Conservation (phyloP, 1,140 invertebrate species). For the Cecropterus lyciades region DNA sequence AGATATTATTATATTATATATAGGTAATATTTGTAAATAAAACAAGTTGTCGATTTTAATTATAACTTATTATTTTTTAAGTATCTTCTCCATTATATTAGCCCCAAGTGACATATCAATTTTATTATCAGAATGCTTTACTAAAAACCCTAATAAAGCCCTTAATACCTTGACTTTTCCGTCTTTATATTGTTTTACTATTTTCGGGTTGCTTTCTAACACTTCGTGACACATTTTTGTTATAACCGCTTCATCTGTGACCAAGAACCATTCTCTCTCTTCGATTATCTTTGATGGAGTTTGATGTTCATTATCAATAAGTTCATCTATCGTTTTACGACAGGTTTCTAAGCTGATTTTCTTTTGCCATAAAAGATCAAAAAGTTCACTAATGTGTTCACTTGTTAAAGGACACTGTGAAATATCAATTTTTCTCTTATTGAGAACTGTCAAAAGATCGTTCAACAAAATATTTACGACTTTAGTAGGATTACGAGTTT, state of each 20-base stretch:
- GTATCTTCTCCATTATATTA: constrained; percentile 86
- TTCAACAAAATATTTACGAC: constrained; percentile 88
- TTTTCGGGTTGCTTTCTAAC: constrained; percentile 87
- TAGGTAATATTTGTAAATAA: constrained; percentile 38
- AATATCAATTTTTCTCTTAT: constrained; percentile 86
- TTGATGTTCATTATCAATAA: constrained; percentile 78
- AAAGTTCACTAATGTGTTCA: constrained; percentile 85
- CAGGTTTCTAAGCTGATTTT: constrained; percentile 86
- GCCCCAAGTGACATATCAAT: constrained; percentile 87
- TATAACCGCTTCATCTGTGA: constrained; percentile 86
- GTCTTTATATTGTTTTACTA: constrained; percentile 87
- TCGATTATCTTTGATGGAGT: constrained; percentile 85
- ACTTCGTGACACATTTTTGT: constrained; percentile 86
- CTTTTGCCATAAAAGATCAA: constrained; percentile 85
- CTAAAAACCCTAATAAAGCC: constrained; percentile 86
- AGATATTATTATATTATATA: too few species aligned
- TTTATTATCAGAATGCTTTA: constrained; percentile 85
- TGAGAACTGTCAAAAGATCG: constrained; percentile 86
- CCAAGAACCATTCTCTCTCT: constrained; percentile 86
- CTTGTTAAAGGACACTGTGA: constrained; percentile 83
- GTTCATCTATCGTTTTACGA: constrained; percentile 83
- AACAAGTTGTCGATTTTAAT: constrained; percentile 28
- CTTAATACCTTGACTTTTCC: constrained; percentile 90
- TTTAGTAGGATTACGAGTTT: constrained; percentile 83
- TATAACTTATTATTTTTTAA: constrained; percentile 78